phyloP scores from a whole-genome alignment of 2,888 invertebrate species.

The Agapetus fuscipes region DNA sequence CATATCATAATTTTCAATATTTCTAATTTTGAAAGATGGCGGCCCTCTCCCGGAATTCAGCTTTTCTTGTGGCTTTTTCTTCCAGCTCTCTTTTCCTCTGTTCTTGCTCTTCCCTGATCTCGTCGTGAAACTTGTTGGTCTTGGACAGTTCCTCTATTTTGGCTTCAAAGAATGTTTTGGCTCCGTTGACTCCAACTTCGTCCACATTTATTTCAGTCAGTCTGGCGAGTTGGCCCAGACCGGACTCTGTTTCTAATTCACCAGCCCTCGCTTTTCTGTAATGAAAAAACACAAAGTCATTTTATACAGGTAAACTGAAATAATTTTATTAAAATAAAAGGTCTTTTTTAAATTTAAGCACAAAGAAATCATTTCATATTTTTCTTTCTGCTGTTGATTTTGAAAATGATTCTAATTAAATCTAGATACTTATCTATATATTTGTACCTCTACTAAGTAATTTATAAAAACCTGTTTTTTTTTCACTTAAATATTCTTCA shows the following conservation, averaged over 20 bases:
- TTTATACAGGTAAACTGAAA: slow-evolving; percentile 3
- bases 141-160: slow-evolving; percentile 84
- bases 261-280: slow-evolving; percentile 83
- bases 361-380: background rate
- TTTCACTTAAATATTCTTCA: too few relatives aligned
- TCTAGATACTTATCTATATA: too few relatives aligned
- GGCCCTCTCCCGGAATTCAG: slow-evolving; percentile 82
- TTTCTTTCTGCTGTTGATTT: too few relatives aligned
- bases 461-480: too few relatives aligned
- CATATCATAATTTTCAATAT: background rate
- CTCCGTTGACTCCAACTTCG: slow-evolving; percentile 89
- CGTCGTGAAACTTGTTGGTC: slow-evolving; percentile 83
- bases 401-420: too few relatives aligned
- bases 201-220: slow-evolving; percentile 89
- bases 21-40: slow-evolving; percentile 57
- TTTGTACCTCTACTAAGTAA: too few relatives aligned
- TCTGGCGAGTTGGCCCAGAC: slow-evolving; percentile 74
- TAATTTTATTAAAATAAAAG: background rate
- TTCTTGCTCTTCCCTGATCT: slow-evolving; percentile 87
- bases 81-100: slow-evolving; percentile 76
- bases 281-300: too few relatives aligned
- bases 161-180: slow-evolving; percentile 92
- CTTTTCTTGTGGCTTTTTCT: slow-evolving; percentile 69
- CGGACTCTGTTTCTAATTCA: slow-evolving; percentile 78
- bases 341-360: background rate